Evolutionary conservation across 2,888 invertebrate genomes (phyloP).

Genomic region (Brachypalpus laphriformis): DNA sequence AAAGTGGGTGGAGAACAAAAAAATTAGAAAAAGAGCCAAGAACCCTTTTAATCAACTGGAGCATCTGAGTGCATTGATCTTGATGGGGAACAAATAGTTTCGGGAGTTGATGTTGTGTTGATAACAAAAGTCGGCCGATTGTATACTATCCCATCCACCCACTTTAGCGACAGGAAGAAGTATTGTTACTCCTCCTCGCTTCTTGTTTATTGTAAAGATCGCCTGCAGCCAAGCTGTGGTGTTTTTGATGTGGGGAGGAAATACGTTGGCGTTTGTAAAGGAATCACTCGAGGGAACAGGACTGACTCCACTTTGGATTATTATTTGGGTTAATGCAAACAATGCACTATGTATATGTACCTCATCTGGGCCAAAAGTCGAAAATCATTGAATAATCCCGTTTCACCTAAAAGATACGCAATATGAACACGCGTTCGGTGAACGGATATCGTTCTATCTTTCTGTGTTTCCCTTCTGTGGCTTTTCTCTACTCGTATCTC

Average conservation of each 20-base stretch:
- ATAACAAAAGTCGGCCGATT: conserved; percentile 45
- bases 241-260: neutral
- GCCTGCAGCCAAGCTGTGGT: conserved; percentile 10
- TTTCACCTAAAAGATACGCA: neutral
- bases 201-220: conserved; percentile 23
- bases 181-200: conserved; percentile 23
- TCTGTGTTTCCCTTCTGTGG: neutral
- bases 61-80: conserved; percentile 67
- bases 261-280: conserved; percentile 5
- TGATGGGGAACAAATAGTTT: conserved; percentile 44
- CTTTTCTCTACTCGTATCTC: neutral
- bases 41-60: conserved; percentile 57
- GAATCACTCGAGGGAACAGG: conserved; percentile 17
- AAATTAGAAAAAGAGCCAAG: conserved; percentile 4
- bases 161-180: neutral
- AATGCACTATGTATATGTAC: too few relatives aligned
- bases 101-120: conserved; percentile 46
- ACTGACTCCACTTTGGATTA: neutral
- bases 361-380: neutral
- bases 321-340: conserved; percentile 52
- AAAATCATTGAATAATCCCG: too few relatives aligned
- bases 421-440: neutral
- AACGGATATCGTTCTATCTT: neutral
- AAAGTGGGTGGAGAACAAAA: neutral
- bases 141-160: neutral